These are phyloP conservation scores for Argentina silus DNA, from an alignment of 2,797 vertebrate species.

Conservation along the genomic window DNA sequence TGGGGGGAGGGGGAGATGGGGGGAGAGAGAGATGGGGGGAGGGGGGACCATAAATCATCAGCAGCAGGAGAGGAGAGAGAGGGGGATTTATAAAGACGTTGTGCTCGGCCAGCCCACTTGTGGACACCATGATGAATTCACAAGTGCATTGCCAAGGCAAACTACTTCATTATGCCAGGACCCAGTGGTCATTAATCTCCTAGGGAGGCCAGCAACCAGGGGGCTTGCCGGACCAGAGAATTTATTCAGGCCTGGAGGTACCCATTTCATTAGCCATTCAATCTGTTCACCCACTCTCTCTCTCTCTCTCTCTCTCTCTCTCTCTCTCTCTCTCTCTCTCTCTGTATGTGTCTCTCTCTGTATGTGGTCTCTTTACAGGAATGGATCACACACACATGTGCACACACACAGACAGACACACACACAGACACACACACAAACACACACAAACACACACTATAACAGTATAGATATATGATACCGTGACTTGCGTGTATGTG, in stretches of 20 bases:
- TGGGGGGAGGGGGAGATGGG: background rate
- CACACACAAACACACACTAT: background rate
- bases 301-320: constrained; percentile 15
- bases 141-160: constrained; percentile 91
- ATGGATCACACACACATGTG: constrained; percentile 10
- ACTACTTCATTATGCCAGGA: constrained; percentile 93
- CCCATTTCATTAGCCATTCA: constrained; percentile 95
- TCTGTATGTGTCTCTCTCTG: constrained; percentile 16
- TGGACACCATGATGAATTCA: constrained; percentile 97
- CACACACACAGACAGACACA: background rate
- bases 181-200: constrained; percentile 93
- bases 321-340: constrained; percentile 22
- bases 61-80: constrained; percentile 85
- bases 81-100: constrained; percentile 96
- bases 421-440: constrained; percentile 10
- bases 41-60: constrained; percentile 85
- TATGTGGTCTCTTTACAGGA: constrained; percentile 22
- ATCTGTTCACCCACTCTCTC: constrained; percentile 81
- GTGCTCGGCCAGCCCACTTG: constrained; percentile 88
- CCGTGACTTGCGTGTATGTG: too few species aligned
- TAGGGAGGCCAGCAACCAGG: constrained; percentile 83
- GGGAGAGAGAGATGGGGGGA: background rate
- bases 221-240: constrained; percentile 88
- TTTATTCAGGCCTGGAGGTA: constrained; percentile 91
- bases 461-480: too few species aligned